Conservation (phyloP, 2,888 invertebrate genomes). For the Drosophila multiciliata region DNA sequence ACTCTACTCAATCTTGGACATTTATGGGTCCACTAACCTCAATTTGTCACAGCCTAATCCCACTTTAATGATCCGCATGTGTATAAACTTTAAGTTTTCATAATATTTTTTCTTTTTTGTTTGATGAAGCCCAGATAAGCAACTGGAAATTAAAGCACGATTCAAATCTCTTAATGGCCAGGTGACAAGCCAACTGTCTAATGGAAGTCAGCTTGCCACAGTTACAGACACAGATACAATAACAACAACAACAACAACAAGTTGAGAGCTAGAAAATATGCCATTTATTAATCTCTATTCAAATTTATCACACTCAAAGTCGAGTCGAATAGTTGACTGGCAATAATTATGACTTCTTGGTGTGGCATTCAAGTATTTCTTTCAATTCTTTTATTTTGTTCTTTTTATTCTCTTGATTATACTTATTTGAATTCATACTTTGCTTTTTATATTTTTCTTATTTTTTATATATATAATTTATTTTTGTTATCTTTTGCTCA, state of each 20-base stretch:
- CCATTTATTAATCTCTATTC: constrained; percentile 58
- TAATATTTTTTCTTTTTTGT: background rate
- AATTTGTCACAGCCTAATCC: constrained; percentile 23
- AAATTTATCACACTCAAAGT: constrained; percentile 69
- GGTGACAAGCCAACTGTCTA: constrained; percentile 42
- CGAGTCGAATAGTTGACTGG: constrained; percentile 67
- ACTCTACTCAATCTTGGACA: constrained; percentile 1
- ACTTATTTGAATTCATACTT: constrained; percentile 22
- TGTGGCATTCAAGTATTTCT: constrained; percentile 53
- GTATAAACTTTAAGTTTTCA: background rate
- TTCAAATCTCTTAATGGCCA: constrained; percentile 40
- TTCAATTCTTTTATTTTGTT: constrained; percentile 24
- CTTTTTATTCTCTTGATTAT: constrained; percentile 15
- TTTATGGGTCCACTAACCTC: constrained; percentile 19
- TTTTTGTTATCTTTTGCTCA: constrained; percentile 60
- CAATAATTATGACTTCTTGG: constrained; percentile 78
- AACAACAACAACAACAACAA: background rate
- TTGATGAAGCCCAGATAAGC: constrained; percentile 39
- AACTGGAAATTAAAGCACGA: constrained; percentile 17
- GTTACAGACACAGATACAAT: constrained; percentile 8
- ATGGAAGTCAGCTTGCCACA: constrained; percentile 9
- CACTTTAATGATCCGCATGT: constrained; percentile 17
- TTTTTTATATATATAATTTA: constrained; percentile 1
- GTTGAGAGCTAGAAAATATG: constrained; percentile 19
- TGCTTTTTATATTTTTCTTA: background rate